Percentiles rank a stretch among this genome's conserved stretches.
Evolutionary conservation across 2,888 invertebrate genomes (phyloP).

Genomic region (Hyalella azteca): DNA sequence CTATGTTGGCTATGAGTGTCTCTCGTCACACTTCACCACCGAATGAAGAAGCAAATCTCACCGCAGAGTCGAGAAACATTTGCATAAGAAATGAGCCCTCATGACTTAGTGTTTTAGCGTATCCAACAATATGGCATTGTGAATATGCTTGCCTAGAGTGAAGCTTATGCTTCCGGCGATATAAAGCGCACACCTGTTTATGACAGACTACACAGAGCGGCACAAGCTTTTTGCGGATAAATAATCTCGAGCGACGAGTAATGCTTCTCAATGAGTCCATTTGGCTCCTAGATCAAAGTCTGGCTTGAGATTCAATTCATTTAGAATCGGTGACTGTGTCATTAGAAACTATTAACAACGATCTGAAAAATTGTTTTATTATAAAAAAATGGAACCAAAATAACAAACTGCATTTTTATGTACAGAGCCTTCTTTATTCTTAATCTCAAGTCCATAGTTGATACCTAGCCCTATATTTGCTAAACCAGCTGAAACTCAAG

Average conservation of each 20-base stretch:
- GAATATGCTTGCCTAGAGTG: slow-evolving; percentile 29
- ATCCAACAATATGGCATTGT: slow-evolving; percentile 31
- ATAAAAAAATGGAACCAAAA: too few relatives aligned
- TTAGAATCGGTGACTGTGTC: neutral
- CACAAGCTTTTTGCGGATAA: neutral
- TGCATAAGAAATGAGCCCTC: slow-evolving; percentile 8
- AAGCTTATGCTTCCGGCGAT: slow-evolving; percentile 33
- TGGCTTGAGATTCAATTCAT: neutral
- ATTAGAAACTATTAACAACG: too few relatives aligned
- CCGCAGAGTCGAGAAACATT: slow-evolving; percentile 3
- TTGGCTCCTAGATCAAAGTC: neutral
- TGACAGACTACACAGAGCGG: neutral
- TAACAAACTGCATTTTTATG: too few relatives aligned
- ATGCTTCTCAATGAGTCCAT: neutral
- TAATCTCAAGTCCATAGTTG: too few relatives aligned
- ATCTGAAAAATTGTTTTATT: too few relatives aligned
- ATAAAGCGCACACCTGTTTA: slow-evolving; percentile 10
- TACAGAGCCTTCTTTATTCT: too few relatives aligned
- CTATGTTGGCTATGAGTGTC: neutral
- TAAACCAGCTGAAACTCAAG: too few relatives aligned
- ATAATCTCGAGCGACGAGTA: neutral
- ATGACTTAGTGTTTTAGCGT: neutral
- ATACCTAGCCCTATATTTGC: too few relatives aligned
- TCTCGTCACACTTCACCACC: slow-evolving; percentile 10
- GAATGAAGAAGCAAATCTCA: slow-evolving; percentile 14